A percentile compares a stretch with the other conserved stretches of the same genome.
Conservation (phyloP, 1,140 invertebrate genomes). For the Fopius arisanus region DNA sequence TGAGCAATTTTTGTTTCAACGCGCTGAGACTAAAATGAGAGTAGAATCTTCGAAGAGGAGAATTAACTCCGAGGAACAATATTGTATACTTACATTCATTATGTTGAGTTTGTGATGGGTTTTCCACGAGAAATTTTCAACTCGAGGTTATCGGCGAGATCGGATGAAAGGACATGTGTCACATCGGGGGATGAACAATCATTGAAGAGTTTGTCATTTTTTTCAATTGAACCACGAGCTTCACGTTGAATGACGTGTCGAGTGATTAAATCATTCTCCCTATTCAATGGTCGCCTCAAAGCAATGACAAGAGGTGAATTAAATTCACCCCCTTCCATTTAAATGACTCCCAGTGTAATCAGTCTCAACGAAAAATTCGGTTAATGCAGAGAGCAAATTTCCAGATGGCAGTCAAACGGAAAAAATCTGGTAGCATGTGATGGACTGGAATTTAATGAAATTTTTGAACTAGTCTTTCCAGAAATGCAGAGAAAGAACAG, state of each 20-base stretch:
- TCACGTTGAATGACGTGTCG: not conserved
- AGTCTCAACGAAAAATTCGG: too few relatives aligned
- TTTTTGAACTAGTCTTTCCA: too few relatives aligned
- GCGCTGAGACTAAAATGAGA: not conserved
- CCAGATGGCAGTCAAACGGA: too few relatives aligned
- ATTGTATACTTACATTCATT: conserved; percentile 9
- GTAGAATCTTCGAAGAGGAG: not conserved
- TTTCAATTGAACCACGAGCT: not conserved
- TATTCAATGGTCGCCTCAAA: too few relatives aligned
- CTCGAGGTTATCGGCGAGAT: not conserved
- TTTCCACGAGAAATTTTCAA: not conserved
- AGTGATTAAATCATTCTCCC: not conserved
- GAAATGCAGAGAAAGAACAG: too few relatives aligned
- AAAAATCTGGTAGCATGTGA: too few relatives aligned
- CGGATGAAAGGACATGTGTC: not conserved
- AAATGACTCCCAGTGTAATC: too few relatives aligned
- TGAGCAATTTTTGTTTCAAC: not conserved
- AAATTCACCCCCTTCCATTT: too few relatives aligned
- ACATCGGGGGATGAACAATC: not conserved
- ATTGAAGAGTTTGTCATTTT: not conserved
- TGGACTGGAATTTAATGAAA: too few relatives aligned
- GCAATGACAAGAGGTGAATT: not conserved
- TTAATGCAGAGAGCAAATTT: too few relatives aligned
- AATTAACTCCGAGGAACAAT: not conserved
- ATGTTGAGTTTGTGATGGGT: not conserved